phyloP scores from a whole-genome alignment of 2,888 invertebrate species.

The Trilocha varians region DNA sequence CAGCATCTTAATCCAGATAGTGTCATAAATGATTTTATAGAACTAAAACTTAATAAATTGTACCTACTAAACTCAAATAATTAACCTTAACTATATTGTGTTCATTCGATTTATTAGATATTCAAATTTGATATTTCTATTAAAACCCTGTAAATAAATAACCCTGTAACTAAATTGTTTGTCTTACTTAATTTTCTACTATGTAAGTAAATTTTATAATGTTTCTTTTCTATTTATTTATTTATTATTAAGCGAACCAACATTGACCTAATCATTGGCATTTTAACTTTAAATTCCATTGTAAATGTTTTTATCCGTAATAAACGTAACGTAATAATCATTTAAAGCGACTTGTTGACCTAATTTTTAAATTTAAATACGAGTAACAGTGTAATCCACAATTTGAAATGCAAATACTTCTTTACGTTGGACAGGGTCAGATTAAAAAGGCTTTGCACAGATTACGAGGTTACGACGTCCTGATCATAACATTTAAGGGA shows the following conservation, averaged over 20 bases:
- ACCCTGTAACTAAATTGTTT: background rate
- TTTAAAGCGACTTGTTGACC: background rate
- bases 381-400: conserved; percentile 22
- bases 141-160: background rate
- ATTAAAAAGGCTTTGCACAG: conserved; percentile 32
- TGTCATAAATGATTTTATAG: too few species aligned
- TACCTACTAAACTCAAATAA: background rate
- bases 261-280: too few species aligned
- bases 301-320: too few species aligned
- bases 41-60: too few species aligned
- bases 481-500: conserved; percentile 28
- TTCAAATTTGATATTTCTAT: conserved; percentile 1
- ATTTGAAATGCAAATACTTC: conserved; percentile 26
- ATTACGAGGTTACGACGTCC: conserved; percentile 23
- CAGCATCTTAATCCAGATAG: too few species aligned
- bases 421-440: conserved; percentile 20
- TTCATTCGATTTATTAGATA: background rate
- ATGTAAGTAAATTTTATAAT: too few species aligned
- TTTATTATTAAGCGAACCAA: too few species aligned
- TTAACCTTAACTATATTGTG: background rate
- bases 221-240: too few species aligned
- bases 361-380: conserved; percentile 14
- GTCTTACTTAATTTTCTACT: too few species aligned
- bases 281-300: too few species aligned
- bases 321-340: background rate